Percentiles rank a stretch among this genome's conserved stretches.
Evolutionary conservation across 2,113 vertebrate genomes (phyloP).

Genomic region (Myodes glareolus): DNA sequence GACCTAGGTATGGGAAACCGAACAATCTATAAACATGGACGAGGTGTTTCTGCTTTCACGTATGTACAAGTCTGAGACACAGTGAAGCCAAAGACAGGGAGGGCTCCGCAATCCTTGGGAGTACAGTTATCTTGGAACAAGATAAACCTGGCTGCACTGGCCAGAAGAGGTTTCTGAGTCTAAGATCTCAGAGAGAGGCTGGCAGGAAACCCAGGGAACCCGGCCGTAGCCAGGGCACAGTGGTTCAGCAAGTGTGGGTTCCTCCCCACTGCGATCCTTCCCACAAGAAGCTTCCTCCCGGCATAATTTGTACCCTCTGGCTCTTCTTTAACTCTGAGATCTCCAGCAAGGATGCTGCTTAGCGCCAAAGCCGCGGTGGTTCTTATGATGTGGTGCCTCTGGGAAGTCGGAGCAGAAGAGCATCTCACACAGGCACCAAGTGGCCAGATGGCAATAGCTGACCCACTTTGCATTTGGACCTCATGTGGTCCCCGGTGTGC

Average conservation of each 20-base stretch:
- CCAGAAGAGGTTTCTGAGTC: background rate
- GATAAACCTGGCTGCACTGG: background rate
- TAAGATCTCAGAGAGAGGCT: background rate
- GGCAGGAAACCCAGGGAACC: slow-evolving; percentile 1
- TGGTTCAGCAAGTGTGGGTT: background rate
- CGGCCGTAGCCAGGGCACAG: background rate
- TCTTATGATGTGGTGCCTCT: slow-evolving; percentile 72
- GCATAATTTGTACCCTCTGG: slow-evolving; percentile 69
- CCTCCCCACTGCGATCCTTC: slow-evolving; percentile 8
- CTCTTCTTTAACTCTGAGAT: slow-evolving; percentile 68
- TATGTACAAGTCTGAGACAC: background rate
- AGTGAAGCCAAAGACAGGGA: slow-evolving; percentile 7
- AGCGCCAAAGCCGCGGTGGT: slow-evolving; percentile 63
- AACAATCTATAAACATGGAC: background rate
- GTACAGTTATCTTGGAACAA: background rate
- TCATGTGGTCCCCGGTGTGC: background rate
- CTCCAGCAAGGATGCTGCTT: slow-evolving; percentile 54
- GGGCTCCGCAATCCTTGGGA: background rate
- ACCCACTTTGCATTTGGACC: background rate
- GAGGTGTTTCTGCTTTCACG: background rate
- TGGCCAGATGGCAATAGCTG: background rate
- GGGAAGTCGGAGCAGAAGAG: background rate
- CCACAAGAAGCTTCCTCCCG: slow-evolving; percentile 65
- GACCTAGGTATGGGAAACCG: background rate
- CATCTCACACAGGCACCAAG: background rate